Evolutionary conservation across 2,113 vertebrate species (phyloP), one percentile per base, ranked within the genome.

Genomic region (Salminus brasiliensis): DNA sequence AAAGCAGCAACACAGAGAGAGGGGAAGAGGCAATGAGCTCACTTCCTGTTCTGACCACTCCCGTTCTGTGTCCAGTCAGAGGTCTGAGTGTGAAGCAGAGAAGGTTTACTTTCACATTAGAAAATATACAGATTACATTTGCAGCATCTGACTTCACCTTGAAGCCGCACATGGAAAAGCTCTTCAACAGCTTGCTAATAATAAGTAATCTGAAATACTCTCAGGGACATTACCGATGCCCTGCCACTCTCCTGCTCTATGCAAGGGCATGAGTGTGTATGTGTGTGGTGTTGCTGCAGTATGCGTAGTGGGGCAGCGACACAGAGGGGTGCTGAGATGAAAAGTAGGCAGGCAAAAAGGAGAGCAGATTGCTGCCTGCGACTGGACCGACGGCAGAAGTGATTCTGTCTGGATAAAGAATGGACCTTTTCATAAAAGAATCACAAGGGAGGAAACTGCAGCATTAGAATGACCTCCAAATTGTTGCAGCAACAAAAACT

Each of bases 11-110:
- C 45, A 55, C 18, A 30, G 75, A 18, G 34, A 67, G 18, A 34
- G n/a, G 60, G 2, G 72, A 62, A 49, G 25, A 49, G 55, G 53
- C 39, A 71, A 67, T 39, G 59, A 73, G 36, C 62, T 69, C 62
- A 84, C 78, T 80, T 84, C 78, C 78, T 78, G 60, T 74, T 16
- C 52, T 60, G 34, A 63, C n/a, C 45, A 80, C 82, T 77, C 82
- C 78, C 74, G 77, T 74, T 78, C 78, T 76, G 67, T 74, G 32
- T 49, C 41, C 55, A 78, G 4, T 4, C 5, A 78, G 30, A 71
- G 52, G 65, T 69, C 52, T 66, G 62, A 57, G 41, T n/a, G 11
- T 30, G 47, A 39, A 23, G 47, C 60, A 53, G 9, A 25, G 8
- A 3, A 53, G 1, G 6, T 5, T 8, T 32, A 5, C 8, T 0